These are phyloP conservation scores for Celastrina argiolus DNA, from an alignment of 2,888 invertebrate species.

Conservation along the genomic window DNA sequence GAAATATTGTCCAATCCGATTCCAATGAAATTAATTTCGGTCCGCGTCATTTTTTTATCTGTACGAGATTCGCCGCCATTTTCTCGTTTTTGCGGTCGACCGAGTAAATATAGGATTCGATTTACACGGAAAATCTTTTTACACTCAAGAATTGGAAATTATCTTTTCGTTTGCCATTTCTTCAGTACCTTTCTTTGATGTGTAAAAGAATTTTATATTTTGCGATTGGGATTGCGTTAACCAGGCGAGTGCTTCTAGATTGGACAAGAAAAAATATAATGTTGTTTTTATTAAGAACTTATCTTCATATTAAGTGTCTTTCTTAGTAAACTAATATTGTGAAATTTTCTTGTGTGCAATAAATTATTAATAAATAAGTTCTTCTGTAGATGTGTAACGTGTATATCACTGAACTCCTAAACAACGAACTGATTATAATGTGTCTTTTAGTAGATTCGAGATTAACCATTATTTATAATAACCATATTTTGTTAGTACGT, in stretches of 20 bases:
- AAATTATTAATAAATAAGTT: too few relatives aligned
- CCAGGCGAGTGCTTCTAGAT: not conserved
- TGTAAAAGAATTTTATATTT: not conserved
- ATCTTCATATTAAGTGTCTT: too few relatives aligned
- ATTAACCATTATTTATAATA: too few relatives aligned
- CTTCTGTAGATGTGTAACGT: too few relatives aligned
- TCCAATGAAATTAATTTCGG: slow-evolving; percentile 13
- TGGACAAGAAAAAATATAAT: not conserved
- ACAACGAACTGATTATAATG: too few relatives aligned
- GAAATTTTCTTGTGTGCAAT: too few relatives aligned
- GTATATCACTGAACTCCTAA: too few relatives aligned
- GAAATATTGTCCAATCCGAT: slow-evolving; percentile 12
- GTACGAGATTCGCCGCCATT: not conserved
- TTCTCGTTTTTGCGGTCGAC: slow-evolving; percentile 3
- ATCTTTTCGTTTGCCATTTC: slow-evolving; percentile 5
- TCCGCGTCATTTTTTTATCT: slow-evolving; percentile 17
- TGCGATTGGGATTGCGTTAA: not conserved
- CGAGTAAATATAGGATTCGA: slow-evolving; percentile 14
- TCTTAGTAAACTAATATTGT: too few relatives aligned
- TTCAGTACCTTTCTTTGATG: not conserved
- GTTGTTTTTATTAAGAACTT: too few relatives aligned
- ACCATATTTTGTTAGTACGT: too few relatives aligned
- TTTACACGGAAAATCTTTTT: slow-evolving; percentile 16
- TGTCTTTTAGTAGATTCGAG: too few relatives aligned
- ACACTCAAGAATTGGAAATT: slow-evolving; percentile 12